Base-by-base conservation (phyloP, 2,888 invertebrate species). In the Epinotia nisella region DNA sequence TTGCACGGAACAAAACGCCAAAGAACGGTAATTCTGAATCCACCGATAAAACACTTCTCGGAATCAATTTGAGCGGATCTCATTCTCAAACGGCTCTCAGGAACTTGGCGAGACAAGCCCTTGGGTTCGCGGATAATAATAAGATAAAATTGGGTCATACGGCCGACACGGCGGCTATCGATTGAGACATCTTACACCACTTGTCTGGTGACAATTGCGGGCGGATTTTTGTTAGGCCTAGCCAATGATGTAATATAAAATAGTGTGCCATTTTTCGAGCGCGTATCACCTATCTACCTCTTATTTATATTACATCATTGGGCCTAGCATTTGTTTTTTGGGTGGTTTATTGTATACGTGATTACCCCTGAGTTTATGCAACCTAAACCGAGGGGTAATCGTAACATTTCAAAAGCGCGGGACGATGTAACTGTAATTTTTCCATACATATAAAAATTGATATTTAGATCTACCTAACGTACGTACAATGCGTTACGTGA, bases 81-180 rank as follows among this genome's bases (percentile, higher is more conserved):
- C 19, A 39, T 61, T 67, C 55, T 61, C 41, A 49, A 67, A 17
- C 58, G 41, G 15, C 41, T 49, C 19, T 17, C 41, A 75, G 67
- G 70, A 70, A 74, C 72, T 78, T 77, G 79, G 77, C 64, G 51
- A 68, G 77, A 78, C 76, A 77, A 78, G 78, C 77, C 77, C 74
- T 67, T 75, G 72, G 74, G 69, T 69, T 59, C 41, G 60, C 75
- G 74, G 79, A 79, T 81, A 85, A 75, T 71, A 62, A 68, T 58
- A 60, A 56, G 53, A 75, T 72, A 72, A 61, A 91, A 89, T 86
- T 88, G 83, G 91, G 91, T 91, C 90, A 88, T 81, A 85, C 85
- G 82, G 88, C 81, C 89, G 87, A 87, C 88, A 86, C 88, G 85
- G 82, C 78, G 82, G 81, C 77, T 87, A 91, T 91, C 88, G 91